Base-by-base conservation (phyloP, 2,888 invertebrate species). In the Tanaodytes sp. region DNA sequence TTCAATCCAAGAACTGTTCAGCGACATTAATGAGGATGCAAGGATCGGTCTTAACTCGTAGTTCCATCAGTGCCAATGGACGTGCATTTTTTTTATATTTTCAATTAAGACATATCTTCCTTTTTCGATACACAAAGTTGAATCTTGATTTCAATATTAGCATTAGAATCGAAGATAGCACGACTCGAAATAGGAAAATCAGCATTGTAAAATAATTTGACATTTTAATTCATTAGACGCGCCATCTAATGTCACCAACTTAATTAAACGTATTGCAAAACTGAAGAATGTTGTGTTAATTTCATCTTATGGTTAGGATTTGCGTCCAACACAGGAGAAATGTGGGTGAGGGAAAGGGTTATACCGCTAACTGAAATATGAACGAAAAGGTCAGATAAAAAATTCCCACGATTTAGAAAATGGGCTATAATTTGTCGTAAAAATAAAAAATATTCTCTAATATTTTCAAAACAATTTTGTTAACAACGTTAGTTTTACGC, bases 1-100 rank as follows among this genome's bases (percentile, higher is more conserved):
- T 55, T 51, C 49, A 54, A 58, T 65, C 58, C 52, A 65, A 61
- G 40, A 61, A 61, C 33, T 55, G 18, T 18, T 45, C 49, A 19
- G 36, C 40, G 67, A 67, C 67, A 54, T 61, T 57, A 61, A 67
- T 61, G 67, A 61, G 54, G 55, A 66, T 66, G 63, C 52, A 37
- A 64, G 31, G 57, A 55, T 57, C 18, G 64, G 40, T 33, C 33
- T 64, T 57, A 57, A 55, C 63, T 63, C 27, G 27, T 16, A 30
- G 8, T 42, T 27, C 19, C 42, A 63, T 63, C 45, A 45, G 45
- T 48, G n/a, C 20, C 52, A 49, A 54, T 59, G 55, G 61, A 61
- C 46, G 61, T 55, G 66, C 61, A 49, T 55, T 61, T 55, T 12
- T 54, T 66, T 61, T 66, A 55, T 66, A 46, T 61, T 66, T n/a